A percentile compares a stretch with the other conserved stretches of the same genome.
These are phyloP conservation scores for Eilema caniola DNA, from an alignment of 2,888 invertebrate species.

Conservation along the genomic window DNA sequence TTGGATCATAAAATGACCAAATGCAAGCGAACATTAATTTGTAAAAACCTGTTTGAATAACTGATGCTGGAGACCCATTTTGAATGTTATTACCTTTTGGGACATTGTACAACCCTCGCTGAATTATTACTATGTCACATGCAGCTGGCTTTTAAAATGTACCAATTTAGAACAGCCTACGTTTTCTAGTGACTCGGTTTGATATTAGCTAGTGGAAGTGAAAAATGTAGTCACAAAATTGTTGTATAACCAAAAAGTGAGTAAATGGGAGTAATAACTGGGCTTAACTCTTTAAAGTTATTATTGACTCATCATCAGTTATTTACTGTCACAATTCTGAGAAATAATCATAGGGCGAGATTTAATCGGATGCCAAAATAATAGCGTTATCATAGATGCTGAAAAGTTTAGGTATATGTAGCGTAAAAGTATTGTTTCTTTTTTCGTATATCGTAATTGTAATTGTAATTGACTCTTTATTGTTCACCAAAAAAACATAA, in stretches of 20 bases:
- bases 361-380: no score
- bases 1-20: neutral
- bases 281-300: no score
- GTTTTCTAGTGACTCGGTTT: conserved; percentile 14
- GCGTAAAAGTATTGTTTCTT: no score
- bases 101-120: conserved; percentile 29
- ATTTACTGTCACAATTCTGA: no score
- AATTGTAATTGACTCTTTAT: no score
- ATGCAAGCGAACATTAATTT: conserved; percentile 18
- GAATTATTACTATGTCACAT: conserved; percentile 48
- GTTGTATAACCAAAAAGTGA: neutral
- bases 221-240: conserved; percentile 5
- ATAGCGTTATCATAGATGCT: no score
- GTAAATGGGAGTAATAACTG: neutral
- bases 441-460: no score
- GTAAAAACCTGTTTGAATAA: conserved; percentile 37
- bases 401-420: no score
- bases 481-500: no score
- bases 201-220: conserved; percentile 11
- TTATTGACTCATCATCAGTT: no score
- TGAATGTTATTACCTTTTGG: conserved; percentile 38
- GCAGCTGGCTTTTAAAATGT: conserved; percentile 44
- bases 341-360: no score
- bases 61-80: conserved; percentile 29
- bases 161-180: conserved; percentile 31